Base-by-base conservation (phyloP, 2,888 invertebrate species). In the Notocelia uddmanniana region DNA sequence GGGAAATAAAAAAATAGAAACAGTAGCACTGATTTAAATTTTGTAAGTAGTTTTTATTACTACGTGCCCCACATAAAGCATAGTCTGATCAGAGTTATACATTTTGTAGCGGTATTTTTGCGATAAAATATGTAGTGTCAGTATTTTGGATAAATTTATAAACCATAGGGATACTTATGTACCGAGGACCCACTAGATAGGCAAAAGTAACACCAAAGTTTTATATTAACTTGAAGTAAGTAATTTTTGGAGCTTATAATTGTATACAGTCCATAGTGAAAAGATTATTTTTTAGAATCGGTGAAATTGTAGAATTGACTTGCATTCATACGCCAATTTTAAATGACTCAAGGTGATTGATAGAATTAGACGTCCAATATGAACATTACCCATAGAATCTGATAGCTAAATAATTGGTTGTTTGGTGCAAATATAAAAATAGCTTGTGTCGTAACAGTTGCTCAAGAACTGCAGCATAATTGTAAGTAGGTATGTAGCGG, bases 71-170 rank as follows among this genome's bases (percentile, higher is more conserved):
- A 79, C 81, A 76, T 75, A 69, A 78, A 79, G 77, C 69, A 83
- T 87, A 88, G 88, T 88, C 84, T 87, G 85, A 90, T 83, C 80
- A 81, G 79, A 87, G 83, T 85, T 88, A 88, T 85, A 88, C 76
- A 84, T 85, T 89, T 88, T 81, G 86, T 91, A 91, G 89, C 86
- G 76, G 86, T 92, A 91, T 92, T 90, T 91, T 91, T 90, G 88
- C 82, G 83, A 89, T 78, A 74, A 84, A 54, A 84, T 85, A 83
- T 85, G 89, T 91, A 89, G 89, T 81, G 80, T 85, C 91, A 85
- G 88, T 92, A 92, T 93, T 93, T 93, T 92, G 87, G 91, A 92
- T 81, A 86, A 79, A 85, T 80, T 83, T 92, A 88, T 81, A 79
- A 87, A 84, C 78, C 74, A 79, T 90, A 91, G 89, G 80, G 78